A percentile compares a stretch with the other conserved stretches of the same genome.
Conservation (phyloP, 1,140 invertebrate genomes). For the Saxidomus purpurata region DNA sequence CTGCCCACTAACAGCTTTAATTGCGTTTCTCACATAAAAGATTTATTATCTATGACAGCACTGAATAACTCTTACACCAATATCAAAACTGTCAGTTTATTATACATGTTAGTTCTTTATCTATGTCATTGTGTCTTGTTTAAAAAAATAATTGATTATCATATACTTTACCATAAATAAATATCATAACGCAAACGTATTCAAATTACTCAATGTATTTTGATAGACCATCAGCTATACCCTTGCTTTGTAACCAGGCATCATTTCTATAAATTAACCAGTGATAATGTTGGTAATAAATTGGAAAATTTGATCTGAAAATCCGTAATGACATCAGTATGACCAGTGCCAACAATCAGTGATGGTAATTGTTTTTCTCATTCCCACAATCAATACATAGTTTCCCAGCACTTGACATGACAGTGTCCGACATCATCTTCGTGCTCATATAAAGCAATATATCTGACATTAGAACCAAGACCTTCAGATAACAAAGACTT, state of each 20-base stretch:
- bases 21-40: too few species aligned
- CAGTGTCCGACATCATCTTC: slow-evolving; percentile 12
- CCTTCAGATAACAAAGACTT: not conserved
- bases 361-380: slow-evolving; percentile 14
- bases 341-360: not conserved
- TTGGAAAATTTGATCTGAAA: slow-evolving; percentile 32
- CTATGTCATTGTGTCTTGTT: too few species aligned
- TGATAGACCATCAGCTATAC: too few species aligned
- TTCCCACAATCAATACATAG: not conserved
- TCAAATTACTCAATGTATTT: too few species aligned
- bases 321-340: slow-evolving; percentile 14
- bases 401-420: not conserved
- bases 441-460: not conserved
- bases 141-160: too few species aligned
- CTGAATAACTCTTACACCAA: too few species aligned
- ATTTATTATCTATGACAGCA: too few species aligned
- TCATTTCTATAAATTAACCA: not conserved
- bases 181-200: too few species aligned
- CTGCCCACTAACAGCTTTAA: too few species aligned
- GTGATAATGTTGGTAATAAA: slow-evolving; percentile 5
- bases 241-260: not conserved
- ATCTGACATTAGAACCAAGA: not conserved
- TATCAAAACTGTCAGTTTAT: too few species aligned
- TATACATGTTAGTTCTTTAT: too few species aligned
- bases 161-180: too few species aligned